These are phyloP conservation scores for Iselma pallidipennis DNA, from an alignment of 2,888 invertebrate species.

Conservation along the genomic window DNA sequence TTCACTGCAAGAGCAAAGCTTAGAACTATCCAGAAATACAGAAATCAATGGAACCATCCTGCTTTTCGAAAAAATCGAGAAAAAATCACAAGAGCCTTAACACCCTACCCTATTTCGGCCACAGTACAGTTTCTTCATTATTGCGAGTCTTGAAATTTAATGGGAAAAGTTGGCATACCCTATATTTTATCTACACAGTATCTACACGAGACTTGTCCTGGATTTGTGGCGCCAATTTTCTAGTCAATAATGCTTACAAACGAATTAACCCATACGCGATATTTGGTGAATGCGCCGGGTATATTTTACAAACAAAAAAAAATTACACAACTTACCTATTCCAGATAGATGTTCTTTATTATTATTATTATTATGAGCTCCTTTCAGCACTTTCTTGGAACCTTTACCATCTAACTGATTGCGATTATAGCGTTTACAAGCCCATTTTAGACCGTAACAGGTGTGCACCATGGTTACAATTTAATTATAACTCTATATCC, in stretches of 20 bases:
- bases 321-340: constrained; percentile 17
- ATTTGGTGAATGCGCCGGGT: neutral
- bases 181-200: no score
- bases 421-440: constrained; percentile 22
- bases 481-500: constrained; percentile 18
- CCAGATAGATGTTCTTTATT: constrained; percentile 11
- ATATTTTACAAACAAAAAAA: neutral
- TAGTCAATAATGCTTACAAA: neutral
- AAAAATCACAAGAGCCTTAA: no score
- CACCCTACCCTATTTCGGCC: no score
- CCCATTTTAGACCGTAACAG: constrained; percentile 31
- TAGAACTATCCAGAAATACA: no score
- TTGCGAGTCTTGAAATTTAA: no score
- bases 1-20: no score
- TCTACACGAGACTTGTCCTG: no score
- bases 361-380: neutral
- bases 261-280: neutral
- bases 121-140: no score
- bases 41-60: no score
- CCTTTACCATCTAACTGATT: constrained; percentile 9
- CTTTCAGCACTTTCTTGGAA: constrained; percentile 5
- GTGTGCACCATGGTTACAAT: constrained; percentile 29
- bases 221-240: neutral
- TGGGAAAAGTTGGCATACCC: no score
- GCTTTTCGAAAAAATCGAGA: no score